A percentile compares a stretch with the other conserved stretches of the same genome.
phyloP scores from a whole-genome alignment of 2,797 vertebrate species.

The Poecilia picta region DNA sequence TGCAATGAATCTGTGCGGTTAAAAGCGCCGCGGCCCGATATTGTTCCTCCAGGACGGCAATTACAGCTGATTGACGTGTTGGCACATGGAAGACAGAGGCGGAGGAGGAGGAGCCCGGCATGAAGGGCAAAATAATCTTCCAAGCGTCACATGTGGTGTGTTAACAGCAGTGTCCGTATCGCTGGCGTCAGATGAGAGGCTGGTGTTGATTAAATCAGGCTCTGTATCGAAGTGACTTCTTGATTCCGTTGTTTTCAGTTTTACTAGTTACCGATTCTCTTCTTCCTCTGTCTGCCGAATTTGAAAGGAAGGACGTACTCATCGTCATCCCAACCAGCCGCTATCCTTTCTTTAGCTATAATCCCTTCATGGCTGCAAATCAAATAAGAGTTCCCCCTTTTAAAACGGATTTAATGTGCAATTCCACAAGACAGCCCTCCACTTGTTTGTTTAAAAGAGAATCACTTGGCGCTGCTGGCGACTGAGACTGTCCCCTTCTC shows the following conservation, averaged over 20 bases:
- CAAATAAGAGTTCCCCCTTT: conserved; percentile 69
- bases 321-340: conserved; percentile 53
- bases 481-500: conserved; percentile 53
- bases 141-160: conserved; percentile 30
- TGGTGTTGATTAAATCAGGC: background rate
- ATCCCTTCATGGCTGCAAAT: conserved; percentile 69
- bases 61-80: conserved; percentile 94
- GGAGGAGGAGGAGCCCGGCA: conserved; percentile 76
- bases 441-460: conserved; percentile 59
- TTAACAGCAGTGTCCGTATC: conserved; percentile 36
- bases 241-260: background rate
- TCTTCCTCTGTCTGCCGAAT: background rate
- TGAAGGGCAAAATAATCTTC: conserved; percentile 87
- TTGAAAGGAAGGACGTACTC: background rate
- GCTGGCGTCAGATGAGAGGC: conserved; percentile 6
- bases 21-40: conserved; percentile 81
- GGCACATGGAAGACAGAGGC: conserved; percentile 79
- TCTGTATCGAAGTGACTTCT: background rate
- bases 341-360: conserved; percentile 62
- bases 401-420: conserved; percentile 68
- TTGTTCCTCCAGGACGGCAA: conserved; percentile 89
- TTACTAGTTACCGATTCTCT: background rate
- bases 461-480: conserved; percentile 49
- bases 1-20: conserved; percentile 88
- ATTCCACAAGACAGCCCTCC: conserved; percentile 51